phyloP scores from a whole-genome alignment of 2,797 vertebrate genomes.

The Tinamus major region DNA sequence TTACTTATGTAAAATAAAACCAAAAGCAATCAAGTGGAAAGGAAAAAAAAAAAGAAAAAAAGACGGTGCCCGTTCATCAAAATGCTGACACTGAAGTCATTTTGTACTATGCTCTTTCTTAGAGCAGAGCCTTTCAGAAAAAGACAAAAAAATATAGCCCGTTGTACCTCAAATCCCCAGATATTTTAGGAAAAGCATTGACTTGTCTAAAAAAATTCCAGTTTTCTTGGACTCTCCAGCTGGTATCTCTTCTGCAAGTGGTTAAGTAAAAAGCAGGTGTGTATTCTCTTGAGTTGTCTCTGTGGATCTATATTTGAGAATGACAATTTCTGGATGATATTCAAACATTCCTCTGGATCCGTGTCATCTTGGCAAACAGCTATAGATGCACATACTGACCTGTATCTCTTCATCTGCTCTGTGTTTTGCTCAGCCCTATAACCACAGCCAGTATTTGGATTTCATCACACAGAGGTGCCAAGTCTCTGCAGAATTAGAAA shows the following conservation, averaged over 20 bases:
- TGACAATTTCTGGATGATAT: conserved; percentile 36
- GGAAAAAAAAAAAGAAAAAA: neutral
- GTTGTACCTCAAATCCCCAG: neutral
- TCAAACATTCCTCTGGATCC: conserved; percentile 53
- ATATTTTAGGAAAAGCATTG: neutral
- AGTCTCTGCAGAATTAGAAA: conserved; percentile 44
- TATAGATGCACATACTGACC: conserved; percentile 38
- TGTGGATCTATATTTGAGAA: conserved; percentile 21
- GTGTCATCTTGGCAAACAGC: conserved; percentile 64
- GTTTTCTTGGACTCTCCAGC: neutral
- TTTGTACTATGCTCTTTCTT: neutral
- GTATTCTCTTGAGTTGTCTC: conserved; percentile 29
- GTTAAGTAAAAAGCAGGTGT: conserved; percentile 46
- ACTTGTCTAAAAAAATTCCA: neutral
- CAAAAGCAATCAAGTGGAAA: neutral
- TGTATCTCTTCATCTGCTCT: conserved; percentile 60
- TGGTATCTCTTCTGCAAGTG: neutral
- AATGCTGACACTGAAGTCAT: neutral
- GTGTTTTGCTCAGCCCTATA: conserved; percentile 26
- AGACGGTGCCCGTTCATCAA: neutral
- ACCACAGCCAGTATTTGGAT: conserved; percentile 33
- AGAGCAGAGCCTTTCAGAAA: neutral
- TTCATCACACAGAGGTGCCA: conserved; percentile 63
- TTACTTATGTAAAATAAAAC: neutral
- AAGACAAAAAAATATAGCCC: neutral